Evolutionary conservation across 2,888 invertebrate species (phyloP).

Genomic region (Cataglyphis rosenhaueri): DNA sequence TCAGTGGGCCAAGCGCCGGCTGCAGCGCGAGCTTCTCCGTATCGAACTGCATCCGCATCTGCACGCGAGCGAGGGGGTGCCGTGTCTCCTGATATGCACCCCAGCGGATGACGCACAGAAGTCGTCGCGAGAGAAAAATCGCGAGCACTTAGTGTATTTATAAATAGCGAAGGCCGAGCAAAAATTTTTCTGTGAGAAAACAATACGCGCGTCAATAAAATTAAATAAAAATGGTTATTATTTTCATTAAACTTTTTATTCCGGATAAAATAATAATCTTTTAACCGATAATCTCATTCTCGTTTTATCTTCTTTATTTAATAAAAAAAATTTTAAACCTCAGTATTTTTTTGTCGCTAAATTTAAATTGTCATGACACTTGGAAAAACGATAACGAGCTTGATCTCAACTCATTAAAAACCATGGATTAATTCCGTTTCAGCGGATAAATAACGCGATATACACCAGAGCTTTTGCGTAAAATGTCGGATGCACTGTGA

Average conservation of each 20-base stretch:
- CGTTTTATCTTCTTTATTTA: background rate
- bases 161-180: background rate
- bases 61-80: slow-evolving; percentile 42
- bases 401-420: slow-evolving; percentile 7
- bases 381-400: slow-evolving; percentile 5
- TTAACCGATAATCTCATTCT: background rate
- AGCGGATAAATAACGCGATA: background rate
- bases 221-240: background rate
- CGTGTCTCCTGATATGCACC: background rate
- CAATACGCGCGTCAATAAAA: slow-evolving; percentile 8
- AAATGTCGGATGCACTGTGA: background rate
- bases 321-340: background rate
- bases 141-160: background rate
- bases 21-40: slow-evolving; percentile 57
- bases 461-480: background rate
- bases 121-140: background rate
- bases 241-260: background rate
- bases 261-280: background rate
- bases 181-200: background rate
- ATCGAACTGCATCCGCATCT: slow-evolving; percentile 72
- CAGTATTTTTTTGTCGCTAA: background rate
- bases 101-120: background rate
- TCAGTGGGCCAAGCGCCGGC: slow-evolving; percentile 73
- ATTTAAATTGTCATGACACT: background rate
- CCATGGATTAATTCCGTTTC: background rate